Evolutionary conservation across 2,888 invertebrate species (phyloP).

Genomic region (Aporophyla nigra): DNA sequence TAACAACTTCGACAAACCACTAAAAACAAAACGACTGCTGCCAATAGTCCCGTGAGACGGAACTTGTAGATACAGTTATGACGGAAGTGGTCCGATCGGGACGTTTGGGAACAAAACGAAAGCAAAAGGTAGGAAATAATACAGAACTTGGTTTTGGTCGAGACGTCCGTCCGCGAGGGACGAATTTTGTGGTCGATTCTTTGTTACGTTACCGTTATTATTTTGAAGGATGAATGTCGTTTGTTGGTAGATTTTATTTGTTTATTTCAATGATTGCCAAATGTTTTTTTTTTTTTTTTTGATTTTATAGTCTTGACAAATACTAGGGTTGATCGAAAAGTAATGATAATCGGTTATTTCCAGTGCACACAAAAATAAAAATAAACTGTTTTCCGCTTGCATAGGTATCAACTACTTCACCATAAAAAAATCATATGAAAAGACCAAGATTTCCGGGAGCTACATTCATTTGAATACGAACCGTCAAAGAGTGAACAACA

Average conservation of each 20-base stretch:
- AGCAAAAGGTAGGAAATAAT: slow-evolving; percentile 45
- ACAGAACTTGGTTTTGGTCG: slow-evolving; percentile 21
- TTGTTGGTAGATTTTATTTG: not conserved
- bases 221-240: slow-evolving; percentile 26
- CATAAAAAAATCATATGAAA: no score
- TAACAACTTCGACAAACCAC: slow-evolving; percentile 29
- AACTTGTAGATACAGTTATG: slow-evolving; percentile 56
- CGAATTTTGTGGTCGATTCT: slow-evolving; percentile 31
- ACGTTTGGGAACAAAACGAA: slow-evolving; percentile 32
- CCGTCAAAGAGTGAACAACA: no score
- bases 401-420: no score
- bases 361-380: no score
- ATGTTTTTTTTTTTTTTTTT: not conserved
- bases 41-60: slow-evolving; percentile 44
- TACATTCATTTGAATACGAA: no score
- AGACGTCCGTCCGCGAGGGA: slow-evolving; percentile 35
- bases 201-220: slow-evolving; percentile 29
- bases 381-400: no score
- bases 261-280: not conserved
- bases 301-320: not conserved
- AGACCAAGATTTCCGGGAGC: no score
- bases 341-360: no score
- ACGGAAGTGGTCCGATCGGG: slow-evolving; percentile 35
- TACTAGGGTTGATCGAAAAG: no score
- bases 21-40: slow-evolving; percentile 37